Conservation (phyloP, 2,888 invertebrate genomes). For the Schrankia costaestrigalis region DNA sequence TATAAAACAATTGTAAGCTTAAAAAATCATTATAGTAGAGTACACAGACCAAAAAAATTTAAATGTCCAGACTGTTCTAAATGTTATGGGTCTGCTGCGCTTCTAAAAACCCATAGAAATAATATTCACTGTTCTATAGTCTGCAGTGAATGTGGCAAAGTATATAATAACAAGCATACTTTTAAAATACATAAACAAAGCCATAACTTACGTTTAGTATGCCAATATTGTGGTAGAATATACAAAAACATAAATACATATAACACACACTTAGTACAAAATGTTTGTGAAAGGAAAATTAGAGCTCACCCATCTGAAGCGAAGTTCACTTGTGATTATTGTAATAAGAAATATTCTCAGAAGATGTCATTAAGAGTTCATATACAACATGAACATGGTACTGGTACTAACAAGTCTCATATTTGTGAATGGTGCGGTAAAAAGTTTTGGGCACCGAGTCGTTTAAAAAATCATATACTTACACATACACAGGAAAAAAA, state of each 20-base stretch:
- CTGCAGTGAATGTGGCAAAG: constrained; percentile 60
- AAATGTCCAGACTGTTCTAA: constrained; percentile 49
- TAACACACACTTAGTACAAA: constrained; percentile 53
- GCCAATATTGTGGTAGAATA: constrained; percentile 57
- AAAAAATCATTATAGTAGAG: constrained; percentile 50
- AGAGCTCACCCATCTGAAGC: constrained; percentile 54
- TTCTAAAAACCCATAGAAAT: constrained; percentile 43
- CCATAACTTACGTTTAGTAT: constrained; percentile 50
- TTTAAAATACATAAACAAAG: constrained; percentile 54
- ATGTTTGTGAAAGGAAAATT: constrained; percentile 49
- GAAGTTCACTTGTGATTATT: constrained; percentile 63
- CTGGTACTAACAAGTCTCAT: constrained; percentile 60
- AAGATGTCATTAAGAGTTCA: constrained; percentile 64
- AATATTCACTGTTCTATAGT: constrained; percentile 46
- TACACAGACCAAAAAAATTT: constrained; percentile 51
- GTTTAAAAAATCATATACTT: constrained; percentile 62
- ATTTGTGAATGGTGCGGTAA: constrained; percentile 65
- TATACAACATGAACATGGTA: constrained; percentile 65
- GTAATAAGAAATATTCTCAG: constrained; percentile 64
- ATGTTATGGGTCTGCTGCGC: constrained; percentile 42
- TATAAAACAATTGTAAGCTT: constrained; percentile 44
- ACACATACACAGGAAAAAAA: constrained; percentile 67
- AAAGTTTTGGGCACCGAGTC: constrained; percentile 63
- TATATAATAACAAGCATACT: constrained; percentile 47
- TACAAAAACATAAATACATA: constrained; percentile 59